Base-by-base conservation (phyloP, 2,888 invertebrate genomes). In the Eurois occulta region DNA sequence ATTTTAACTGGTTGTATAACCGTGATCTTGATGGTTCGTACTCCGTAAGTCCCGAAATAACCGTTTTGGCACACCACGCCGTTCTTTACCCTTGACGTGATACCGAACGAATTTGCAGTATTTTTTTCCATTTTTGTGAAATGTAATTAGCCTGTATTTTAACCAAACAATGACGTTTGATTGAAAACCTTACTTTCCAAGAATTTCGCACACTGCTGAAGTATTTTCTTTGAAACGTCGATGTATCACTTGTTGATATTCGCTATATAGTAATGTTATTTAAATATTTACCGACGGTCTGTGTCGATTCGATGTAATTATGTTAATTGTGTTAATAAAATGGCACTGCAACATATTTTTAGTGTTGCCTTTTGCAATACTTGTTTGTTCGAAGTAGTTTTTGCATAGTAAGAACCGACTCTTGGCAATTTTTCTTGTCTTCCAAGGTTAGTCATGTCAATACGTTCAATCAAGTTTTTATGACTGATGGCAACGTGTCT, bases 21-120 rank as follows among this genome's bases (percentile, higher is more conserved):
- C 93, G 89, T 94, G 93, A 93, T 94, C 93, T 93, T 94, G 92
- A 88, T 87, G 70, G 76, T 87, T 83, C 77, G 84, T 78, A 79
- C 84, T 83, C 74, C 77, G 82, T 85, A 85, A 69, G 82, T 91
- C 90, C 94, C 93, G 92, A 95, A 96, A 96, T 96, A 96, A 94
- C 92, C 89, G 86, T 86, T 93, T 95, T 96, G 95, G 95, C 95
- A 95, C 91, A 89, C 84, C 85, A 81, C 88, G 81, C 89, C 80
- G 80, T 71, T 84, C 84, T 90, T 79, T 93, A 94, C 93, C 95
- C 96, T 96, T 96, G 91, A 91, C 86, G 87, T 88, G 86, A 86
- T 87, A 83, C 85, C 86, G 81, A 86, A 84, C 84, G 74, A 84
- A 84, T 78, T 87, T 62, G 73, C 80, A 75, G 75, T 72, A 18